Percentiles rank a stretch among this genome's conserved stretches.
Conservation (phyloP, 2,113 vertebrate species). For the Pelobates fuscus region DNA sequence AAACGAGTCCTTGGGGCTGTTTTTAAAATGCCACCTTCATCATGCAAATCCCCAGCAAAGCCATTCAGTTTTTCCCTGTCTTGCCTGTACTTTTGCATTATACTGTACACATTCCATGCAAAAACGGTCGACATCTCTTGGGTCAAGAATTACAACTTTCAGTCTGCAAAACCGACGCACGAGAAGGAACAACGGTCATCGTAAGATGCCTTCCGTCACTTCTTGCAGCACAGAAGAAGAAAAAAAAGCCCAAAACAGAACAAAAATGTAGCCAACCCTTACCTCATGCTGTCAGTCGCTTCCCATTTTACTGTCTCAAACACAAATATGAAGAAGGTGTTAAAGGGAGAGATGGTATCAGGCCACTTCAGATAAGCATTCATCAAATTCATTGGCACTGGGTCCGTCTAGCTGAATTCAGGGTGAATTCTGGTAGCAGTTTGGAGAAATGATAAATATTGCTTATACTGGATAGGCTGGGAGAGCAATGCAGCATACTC, state of each 20-base stretch:
- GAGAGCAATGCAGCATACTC: slow-evolving; percentile 20
- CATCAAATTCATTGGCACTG: slow-evolving; percentile 14
- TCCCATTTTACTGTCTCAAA: slow-evolving; percentile 31
- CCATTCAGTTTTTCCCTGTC: too few relatives aligned
- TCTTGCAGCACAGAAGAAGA: too few relatives aligned
- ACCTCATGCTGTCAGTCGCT: slow-evolving; percentile 31
- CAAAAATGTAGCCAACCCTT: background rate
- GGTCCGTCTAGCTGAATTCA: slow-evolving; percentile 21
- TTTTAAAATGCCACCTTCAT: too few relatives aligned
- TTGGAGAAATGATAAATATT: slow-evolving; percentile 9
- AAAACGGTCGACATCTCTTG: too few relatives aligned
- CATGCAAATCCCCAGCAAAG: too few relatives aligned
- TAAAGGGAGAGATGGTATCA: slow-evolving; percentile 11
- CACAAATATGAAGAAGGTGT: background rate
- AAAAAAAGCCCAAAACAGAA: background rate
- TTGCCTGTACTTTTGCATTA: too few relatives aligned
- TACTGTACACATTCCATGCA: too few relatives aligned
- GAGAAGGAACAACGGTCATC: too few relatives aligned
- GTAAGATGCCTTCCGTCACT: too few relatives aligned
- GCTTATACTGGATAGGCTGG: background rate
- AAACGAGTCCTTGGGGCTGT: too few relatives aligned
- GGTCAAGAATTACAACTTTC: too few relatives aligned
- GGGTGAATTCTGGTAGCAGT: slow-evolving; percentile 17
- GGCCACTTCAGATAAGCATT: background rate
- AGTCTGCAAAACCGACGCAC: too few relatives aligned